Conservation (phyloP, 2,113 vertebrate species). For the Erythrolamprus reginae region DNA sequence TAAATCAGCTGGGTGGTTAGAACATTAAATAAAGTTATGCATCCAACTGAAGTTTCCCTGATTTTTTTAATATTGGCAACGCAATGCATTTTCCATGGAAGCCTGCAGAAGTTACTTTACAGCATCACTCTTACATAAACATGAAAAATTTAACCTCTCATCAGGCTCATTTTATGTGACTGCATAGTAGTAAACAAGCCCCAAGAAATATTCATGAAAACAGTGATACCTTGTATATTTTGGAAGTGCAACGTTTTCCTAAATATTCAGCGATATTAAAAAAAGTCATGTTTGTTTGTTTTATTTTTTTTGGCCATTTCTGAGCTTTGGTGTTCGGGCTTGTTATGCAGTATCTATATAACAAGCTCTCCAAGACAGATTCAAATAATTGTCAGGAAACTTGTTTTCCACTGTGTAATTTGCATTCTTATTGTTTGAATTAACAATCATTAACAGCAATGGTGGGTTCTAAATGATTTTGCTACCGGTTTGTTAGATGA, state of each 20-base stretch:
- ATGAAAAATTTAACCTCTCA: conserved; percentile 34
- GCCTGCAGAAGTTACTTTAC: conserved; percentile 31
- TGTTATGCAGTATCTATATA: background rate
- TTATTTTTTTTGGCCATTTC: background rate
- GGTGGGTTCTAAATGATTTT: too few relatives aligned
- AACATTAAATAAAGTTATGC: conserved; percentile 44
- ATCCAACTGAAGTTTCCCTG: conserved; percentile 28
- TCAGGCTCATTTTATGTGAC: conserved; percentile 19
- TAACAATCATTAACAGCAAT: background rate
- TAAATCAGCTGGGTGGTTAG: conserved; percentile 44
- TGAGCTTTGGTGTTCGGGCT: background rate
- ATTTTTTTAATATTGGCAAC: conserved; percentile 49
- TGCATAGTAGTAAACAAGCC: background rate
- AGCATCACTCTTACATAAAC: conserved; percentile 31
- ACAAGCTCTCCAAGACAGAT: background rate
- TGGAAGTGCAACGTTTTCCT: conserved; percentile 10
- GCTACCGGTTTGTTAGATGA: too few relatives aligned
- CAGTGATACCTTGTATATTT: conserved; percentile 8
- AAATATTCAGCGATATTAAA: background rate
- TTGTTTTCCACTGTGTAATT: conserved; percentile 18
- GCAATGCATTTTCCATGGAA: conserved; percentile 41
- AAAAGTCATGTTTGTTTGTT: background rate
- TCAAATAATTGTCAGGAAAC: conserved; percentile 28
- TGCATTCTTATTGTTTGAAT: conserved; percentile 27
- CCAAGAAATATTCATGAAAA: background rate